A percentile compares a stretch with the other conserved stretches of the same genome.
phyloP scores from a whole-genome alignment of 53 echinoderm and acorn worm species.

The Temnopleurus reevesii region DNA sequence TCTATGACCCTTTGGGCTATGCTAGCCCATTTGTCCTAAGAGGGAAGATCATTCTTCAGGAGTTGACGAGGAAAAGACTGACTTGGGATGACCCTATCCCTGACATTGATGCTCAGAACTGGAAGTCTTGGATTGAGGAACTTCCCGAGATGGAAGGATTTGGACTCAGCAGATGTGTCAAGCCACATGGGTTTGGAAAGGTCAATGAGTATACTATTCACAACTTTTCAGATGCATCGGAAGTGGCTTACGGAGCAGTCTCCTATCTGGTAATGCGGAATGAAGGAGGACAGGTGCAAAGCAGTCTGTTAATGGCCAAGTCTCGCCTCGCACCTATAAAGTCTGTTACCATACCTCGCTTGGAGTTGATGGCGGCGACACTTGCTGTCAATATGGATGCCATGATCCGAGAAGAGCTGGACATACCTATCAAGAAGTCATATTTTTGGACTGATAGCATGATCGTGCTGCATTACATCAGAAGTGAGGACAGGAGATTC shows the following conservation, averaged over 20 bases:
- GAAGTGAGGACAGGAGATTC: constrained; percentile 53
- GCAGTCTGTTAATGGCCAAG: constrained; percentile 51
- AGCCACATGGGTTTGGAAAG: constrained; percentile 56
- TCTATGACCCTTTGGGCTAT: constrained; percentile 71
- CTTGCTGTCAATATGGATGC: constrained; percentile 58
- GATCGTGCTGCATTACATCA: constrained; percentile 46
- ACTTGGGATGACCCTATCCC: constrained; percentile 70
- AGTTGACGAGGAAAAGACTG: constrained; percentile 50
- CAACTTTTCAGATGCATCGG: constrained; percentile 69
- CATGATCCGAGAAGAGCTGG: constrained; percentile 64
- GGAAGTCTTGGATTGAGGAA: constrained; percentile 63
- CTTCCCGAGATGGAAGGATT: constrained; percentile 59
- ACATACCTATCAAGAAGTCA: constrained; percentile 57
- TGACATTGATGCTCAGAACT: constrained; percentile 22
- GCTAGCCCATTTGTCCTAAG: constrained; percentile 58
- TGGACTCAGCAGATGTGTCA: constrained; percentile 68
- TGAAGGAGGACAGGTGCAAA: constrained; percentile 3
- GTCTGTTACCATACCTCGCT: constrained; percentile 64
- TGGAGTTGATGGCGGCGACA: constrained; percentile 65
- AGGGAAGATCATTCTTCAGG: constrained; percentile 67
- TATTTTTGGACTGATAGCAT: constrained; percentile 63
- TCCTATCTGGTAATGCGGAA: constrained; percentile 34
- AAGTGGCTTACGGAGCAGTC: constrained; percentile 54
- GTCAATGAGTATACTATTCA: constrained; percentile 55
- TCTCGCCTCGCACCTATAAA: constrained; percentile 62